phyloP scores from a whole-genome alignment of 2,797 vertebrate species.

The Melanotaenia pygmaea region DNA sequence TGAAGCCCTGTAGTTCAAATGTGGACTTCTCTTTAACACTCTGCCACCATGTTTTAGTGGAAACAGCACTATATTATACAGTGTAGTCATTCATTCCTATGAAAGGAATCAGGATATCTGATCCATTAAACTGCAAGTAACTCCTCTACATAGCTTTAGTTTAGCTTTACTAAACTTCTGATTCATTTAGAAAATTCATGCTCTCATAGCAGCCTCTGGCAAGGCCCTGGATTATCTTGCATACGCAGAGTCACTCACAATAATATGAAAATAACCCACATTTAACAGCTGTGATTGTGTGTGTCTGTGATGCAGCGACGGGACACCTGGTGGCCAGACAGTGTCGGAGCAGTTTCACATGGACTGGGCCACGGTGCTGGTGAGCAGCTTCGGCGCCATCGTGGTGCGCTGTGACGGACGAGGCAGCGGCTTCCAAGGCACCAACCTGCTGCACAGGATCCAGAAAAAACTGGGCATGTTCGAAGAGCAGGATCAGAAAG shows the following conservation, averaged over 20 bases:
- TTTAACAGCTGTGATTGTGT: neutral
- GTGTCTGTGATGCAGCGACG: conserved; percentile 76
- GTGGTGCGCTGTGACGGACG: conserved; percentile 91
- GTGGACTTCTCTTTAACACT: neutral
- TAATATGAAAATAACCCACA: neutral
- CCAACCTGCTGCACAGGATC: conserved; percentile 91
- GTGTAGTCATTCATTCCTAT: neutral
- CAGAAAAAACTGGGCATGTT: conserved; percentile 87
- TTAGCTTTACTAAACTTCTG: neutral
- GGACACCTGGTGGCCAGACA: conserved; percentile 90
- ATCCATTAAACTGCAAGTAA: neutral
- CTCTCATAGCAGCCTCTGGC: neutral
- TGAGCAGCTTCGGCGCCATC: conserved; percentile 90
- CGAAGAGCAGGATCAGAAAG: conserved; percentile 92
- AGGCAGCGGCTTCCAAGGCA: conserved; percentile 94
- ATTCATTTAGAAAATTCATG: neutral
- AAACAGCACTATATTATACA: neutral
- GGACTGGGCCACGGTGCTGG: conserved; percentile 92
- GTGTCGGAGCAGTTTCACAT: conserved; percentile 90
- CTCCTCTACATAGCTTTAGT: neutral
- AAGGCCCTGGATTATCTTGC: neutral
- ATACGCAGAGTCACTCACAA: neutral
- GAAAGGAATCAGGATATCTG: neutral
- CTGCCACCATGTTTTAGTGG: neutral
- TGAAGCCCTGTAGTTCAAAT: conserved; percentile 13